Evolutionary conservation across 1,140 invertebrate species (phyloP), one percentile per base, ranked within the genome.

Genomic region (Cotesia typhae): DNA sequence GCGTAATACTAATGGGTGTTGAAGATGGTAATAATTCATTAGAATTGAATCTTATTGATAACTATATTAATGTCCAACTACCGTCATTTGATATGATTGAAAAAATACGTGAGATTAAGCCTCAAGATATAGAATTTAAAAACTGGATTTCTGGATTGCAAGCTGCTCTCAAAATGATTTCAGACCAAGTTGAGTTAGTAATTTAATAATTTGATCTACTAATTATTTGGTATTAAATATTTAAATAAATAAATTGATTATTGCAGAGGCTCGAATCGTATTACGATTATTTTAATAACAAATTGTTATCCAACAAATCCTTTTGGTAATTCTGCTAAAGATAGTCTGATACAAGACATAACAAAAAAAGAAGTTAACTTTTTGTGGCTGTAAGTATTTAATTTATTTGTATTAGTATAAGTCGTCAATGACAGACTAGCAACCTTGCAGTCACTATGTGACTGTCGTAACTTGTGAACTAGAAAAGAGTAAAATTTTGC

Each of bases 1-100:
- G 76, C 10, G 72, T 82, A 47, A 73, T 82, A 59, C 59, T 81
- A 37, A 81, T 81, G 77, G 79, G 80, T 12, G 77, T 75, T 1
- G 37, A 71, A 20, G 17, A 28, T 2, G 74, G 41, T 63, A 55
- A 60, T 36, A 76, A 75, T 59, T 3, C 52, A 51, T 51, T 70
- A 64, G 73, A 28, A 20, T 72, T 36, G 1, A 52, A 72, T 6
- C 55, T 38, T 35, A 28, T 65, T 12, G 51, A 71, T 36, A 28
- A 59, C 5, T 55, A 60, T 69, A 37, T 20, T 36, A 2, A 28
- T 5, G 52, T 60, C 4, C 52, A 74, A 63, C n/a, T 81, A 41
- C 75, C 74, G 52, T 75, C 79, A 41, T 82, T 77, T 77, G 61
- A 78, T 55, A 73, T 77, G 28, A 63, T 83, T 63, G 71, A 77